Conservation (phyloP, 2,888 invertebrate genomes). For the Caenorhabditis sp. region DNA sequence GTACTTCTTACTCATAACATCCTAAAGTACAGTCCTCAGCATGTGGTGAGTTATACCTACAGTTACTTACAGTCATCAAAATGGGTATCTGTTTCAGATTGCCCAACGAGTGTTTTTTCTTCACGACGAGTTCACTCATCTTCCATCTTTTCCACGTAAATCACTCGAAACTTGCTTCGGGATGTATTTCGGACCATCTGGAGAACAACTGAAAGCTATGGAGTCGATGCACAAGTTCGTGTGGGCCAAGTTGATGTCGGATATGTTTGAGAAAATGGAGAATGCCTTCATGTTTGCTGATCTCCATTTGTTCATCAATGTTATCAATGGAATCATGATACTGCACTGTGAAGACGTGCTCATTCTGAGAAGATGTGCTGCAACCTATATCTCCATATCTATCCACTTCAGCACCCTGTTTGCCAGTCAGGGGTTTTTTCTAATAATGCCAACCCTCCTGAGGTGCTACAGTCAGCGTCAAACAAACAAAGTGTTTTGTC, state of each 20-base stretch:
- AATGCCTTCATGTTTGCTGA: constrained; percentile 87
- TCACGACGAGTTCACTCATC: constrained; percentile 98
- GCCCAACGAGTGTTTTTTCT: constrained; percentile 98
- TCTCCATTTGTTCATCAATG: constrained; percentile 97
- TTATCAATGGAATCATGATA: constrained; percentile 94
- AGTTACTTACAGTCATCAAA: neutral
- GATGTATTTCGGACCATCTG: constrained; percentile 87
- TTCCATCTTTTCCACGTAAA: constrained; percentile 98
- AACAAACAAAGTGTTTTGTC: constrained; percentile 94
- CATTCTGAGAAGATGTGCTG: constrained; percentile 93
- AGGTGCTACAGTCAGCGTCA: constrained; percentile 98
- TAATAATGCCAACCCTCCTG: constrained; percentile 97
- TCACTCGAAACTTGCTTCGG: constrained; percentile 97
- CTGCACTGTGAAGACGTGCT: constrained; percentile 97
- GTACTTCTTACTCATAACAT: constrained; percentile 85
- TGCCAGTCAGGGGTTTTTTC: constrained; percentile 91
- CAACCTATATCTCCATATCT: constrained; percentile 97
- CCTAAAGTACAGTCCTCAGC: constrained; percentile 83
- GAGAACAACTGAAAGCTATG: constrained; percentile 90
- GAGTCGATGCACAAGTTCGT: constrained; percentile 98
- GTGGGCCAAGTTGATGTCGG: constrained; percentile 90
- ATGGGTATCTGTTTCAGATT: constrained; percentile 86
- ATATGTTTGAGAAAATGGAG: constrained; percentile 83
- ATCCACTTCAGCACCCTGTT: constrained; percentile 99
- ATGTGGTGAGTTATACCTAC: constrained; percentile 75